These are phyloP conservation scores for Pemphredon lugubris DNA, from an alignment of 2,888 invertebrate genomes.

Conservation along the genomic window DNA sequence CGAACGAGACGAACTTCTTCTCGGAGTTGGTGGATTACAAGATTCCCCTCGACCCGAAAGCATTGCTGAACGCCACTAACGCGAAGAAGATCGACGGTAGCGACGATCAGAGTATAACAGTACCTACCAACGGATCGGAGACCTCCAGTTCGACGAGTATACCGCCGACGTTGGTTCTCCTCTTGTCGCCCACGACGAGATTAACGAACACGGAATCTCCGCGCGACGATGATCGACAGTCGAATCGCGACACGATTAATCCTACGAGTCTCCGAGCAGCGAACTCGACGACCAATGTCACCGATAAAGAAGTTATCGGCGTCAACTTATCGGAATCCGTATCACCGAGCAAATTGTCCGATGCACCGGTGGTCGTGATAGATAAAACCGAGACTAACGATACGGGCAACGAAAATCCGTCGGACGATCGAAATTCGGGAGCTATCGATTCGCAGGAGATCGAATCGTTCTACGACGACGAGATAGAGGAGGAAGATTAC, in stretches of 20 bases:
- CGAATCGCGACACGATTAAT: slow-evolving; percentile 19
- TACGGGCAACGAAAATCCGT: slow-evolving; percentile 21
- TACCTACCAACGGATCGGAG: too few relatives aligned
- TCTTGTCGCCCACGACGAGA: slow-evolving; percentile 68
- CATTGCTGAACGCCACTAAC: slow-evolving; percentile 23
- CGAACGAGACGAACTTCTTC: slow-evolving; percentile 61
- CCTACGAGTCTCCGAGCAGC: slow-evolving; percentile 3
- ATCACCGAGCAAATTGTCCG: slow-evolving; percentile 11
- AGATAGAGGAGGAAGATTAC: slow-evolving; percentile 59
- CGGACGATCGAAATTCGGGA: neutral
- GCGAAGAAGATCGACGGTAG: slow-evolving; percentile 18
- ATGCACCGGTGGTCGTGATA: slow-evolving; percentile 16
- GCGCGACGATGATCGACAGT: slow-evolving; percentile 23
- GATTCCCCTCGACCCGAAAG: slow-evolving; percentile 57
- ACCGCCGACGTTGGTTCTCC: slow-evolving; percentile 65
- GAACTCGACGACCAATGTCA: slow-evolving; percentile 50
- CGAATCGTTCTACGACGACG: slow-evolving; percentile 61
- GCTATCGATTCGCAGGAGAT: slow-evolving; percentile 38
- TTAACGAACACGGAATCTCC: slow-evolving; percentile 34
- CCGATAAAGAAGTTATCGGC: slow-evolving; percentile 53
- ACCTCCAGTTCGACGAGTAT: slow-evolving; percentile 37
- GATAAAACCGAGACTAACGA: slow-evolving; percentile 25
- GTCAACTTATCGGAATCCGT: slow-evolving; percentile 43
- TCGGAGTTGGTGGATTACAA: slow-evolving; percentile 72
- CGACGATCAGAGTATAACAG: too few relatives aligned